A percentile compares a stretch with the other conserved stretches of the same genome.
These are phyloP conservation scores for Heteromormyrus szaboi DNA, from an alignment of 2,797 vertebrate species.

Conservation along the genomic window DNA sequence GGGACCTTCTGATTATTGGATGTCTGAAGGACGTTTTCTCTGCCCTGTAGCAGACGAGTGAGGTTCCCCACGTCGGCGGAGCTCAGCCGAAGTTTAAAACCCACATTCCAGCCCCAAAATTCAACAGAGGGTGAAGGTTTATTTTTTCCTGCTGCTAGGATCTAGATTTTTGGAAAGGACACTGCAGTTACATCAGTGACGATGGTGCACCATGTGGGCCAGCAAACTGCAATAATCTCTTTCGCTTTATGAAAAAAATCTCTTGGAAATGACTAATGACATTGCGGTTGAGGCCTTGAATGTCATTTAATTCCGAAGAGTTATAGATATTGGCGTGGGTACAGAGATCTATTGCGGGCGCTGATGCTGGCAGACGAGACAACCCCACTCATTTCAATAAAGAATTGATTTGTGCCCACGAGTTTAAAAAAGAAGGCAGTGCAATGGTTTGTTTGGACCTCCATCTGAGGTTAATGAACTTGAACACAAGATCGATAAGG, in stretches of 20 bases:
- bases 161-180: not conserved
- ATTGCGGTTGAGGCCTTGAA: conserved; percentile 7
- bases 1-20: not conserved
- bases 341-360: not conserved
- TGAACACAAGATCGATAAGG: not conserved
- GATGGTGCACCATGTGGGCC: not conserved
- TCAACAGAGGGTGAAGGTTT: not conserved
- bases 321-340: not conserved
- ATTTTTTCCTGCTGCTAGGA: not conserved
- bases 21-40: not conserved
- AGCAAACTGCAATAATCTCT: conserved; percentile 1
- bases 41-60: not conserved
- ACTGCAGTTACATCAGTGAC: not conserved
- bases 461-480: not conserved
- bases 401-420: not conserved
- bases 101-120: not conserved
- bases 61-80: not conserved
- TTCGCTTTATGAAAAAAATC: not conserved
- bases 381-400: not conserved
- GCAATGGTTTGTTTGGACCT: not conserved
- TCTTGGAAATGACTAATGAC: conserved; percentile 7
- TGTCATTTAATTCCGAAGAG: not conserved
- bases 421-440: not conserved
- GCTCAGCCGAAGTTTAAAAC: not conserved
- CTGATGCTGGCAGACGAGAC: not conserved